These are phyloP conservation scores for Thereva unica DNA, from an alignment of 2,888 invertebrate genomes.

Conservation along the genomic window DNA sequence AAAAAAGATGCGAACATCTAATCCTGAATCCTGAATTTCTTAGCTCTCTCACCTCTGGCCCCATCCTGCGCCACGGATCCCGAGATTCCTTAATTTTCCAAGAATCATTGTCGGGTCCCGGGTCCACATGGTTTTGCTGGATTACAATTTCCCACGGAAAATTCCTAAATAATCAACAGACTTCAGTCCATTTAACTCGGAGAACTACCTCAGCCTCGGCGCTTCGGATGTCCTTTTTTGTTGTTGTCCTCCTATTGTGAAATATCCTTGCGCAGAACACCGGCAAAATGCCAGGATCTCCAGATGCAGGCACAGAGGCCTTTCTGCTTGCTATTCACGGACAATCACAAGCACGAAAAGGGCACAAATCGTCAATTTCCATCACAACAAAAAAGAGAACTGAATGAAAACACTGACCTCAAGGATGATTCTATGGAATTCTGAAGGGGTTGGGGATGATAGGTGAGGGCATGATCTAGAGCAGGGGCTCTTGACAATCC, in stretches of 20 bases:
- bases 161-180: conserved; percentile 39
- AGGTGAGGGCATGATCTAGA: conserved; percentile 1
- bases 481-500: not conserved
- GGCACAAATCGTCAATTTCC: conserved; percentile 35
- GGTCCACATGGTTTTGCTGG: conserved; percentile 20
- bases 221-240: not conserved
- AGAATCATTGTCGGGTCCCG: conserved; percentile 7
- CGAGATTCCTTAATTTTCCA: conserved; percentile 1
- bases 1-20: no score
- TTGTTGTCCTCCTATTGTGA: no score
- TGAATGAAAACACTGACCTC: conserved; percentile 22
- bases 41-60: no score
- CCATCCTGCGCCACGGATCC: no score
- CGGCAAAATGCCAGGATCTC: not conserved
- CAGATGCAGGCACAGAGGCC: conserved; percentile 4
- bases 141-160: conserved; percentile 39
- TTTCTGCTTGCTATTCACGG: not conserved
- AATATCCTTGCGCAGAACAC: no score
- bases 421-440: not conserved
- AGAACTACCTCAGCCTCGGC: conserved; percentile 14
- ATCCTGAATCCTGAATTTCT: no score
- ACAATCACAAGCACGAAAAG: conserved; percentile 19
- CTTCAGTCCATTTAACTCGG: conserved; percentile 36
- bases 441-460: not conserved
- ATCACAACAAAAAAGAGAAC: conserved; percentile 5